A percentile compares a stretch with the other conserved stretches of the same genome.
These are phyloP conservation scores for Xestia xanthographa DNA, from an alignment of 2,888 invertebrate species.

Conservation along the genomic window DNA sequence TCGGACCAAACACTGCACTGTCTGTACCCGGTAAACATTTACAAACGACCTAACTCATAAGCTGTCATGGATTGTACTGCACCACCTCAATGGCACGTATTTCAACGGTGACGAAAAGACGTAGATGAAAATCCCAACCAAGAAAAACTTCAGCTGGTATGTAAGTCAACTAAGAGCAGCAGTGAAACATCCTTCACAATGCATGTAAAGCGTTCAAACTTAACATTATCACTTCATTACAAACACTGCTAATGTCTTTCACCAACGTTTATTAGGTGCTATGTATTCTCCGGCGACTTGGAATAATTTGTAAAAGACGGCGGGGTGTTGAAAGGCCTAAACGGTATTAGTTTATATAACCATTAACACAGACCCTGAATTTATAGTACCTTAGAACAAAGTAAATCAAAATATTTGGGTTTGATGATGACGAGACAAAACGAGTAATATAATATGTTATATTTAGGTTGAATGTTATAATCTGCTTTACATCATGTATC, in stretches of 20 bases:
- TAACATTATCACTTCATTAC: neutral
- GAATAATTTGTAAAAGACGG: conserved; percentile 20
- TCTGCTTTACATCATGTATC: neutral
- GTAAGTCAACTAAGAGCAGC: neutral
- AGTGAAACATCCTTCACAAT: neutral
- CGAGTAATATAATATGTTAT: neutral
- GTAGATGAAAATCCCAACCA: neutral
- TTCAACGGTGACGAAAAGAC: too few species aligned
- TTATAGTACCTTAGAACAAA: neutral
- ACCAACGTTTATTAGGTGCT: conserved; percentile 42
- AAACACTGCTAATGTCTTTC: conserved; percentile 14
- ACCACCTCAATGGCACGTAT: neutral
- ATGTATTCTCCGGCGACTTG: conserved; percentile 30
- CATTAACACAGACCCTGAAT: conserved; percentile 31
- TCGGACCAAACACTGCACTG: neutral
- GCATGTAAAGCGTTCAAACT: neutral
- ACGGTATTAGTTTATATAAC: conserved; percentile 31
- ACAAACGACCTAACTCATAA: neutral
- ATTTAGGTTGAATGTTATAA: conserved; percentile 3
- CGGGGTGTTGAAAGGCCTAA: conserved; percentile 12
- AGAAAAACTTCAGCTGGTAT: neutral
- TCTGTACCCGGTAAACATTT: neutral
- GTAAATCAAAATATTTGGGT: neutral
- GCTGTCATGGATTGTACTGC: neutral
- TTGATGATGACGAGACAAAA: neutral